phyloP scores from a whole-genome alignment of 2,113 vertebrate species.

The Phylloscopus trochilus region DNA sequence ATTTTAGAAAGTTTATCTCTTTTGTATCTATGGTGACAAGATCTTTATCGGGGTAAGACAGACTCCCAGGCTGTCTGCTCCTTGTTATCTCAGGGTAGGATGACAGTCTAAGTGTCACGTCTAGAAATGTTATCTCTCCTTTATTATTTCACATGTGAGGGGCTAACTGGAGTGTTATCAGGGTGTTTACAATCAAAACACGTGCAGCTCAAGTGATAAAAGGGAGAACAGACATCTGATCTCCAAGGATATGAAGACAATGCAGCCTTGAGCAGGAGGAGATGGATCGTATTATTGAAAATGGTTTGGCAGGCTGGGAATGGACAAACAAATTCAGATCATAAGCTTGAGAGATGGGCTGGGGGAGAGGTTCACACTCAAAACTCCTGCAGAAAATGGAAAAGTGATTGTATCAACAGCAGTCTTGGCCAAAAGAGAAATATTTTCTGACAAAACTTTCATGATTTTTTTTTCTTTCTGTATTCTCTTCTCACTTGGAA shows the following conservation, averaged over 20 bases:
- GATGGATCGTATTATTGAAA: slow-evolving; percentile 65
- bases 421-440: slow-evolving; percentile 55
- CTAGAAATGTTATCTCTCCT: slow-evolving; percentile 64
- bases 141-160: slow-evolving; percentile 71
- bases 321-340: slow-evolving; percentile 56
- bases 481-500: slow-evolving; percentile 3
- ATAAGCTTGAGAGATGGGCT: slow-evolving; percentile 38
- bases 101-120: slow-evolving; percentile 47
- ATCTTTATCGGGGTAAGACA: slow-evolving; percentile 60
- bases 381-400: slow-evolving; percentile 4
- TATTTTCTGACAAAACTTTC: slow-evolving; percentile 55
- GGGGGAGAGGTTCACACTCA: not conserved
- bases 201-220: slow-evolving; percentile 66
- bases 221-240: slow-evolving; percentile 58
- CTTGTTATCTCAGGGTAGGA: slow-evolving; percentile 61
- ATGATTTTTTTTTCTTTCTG: not conserved
- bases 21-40: slow-evolving; percentile 68
- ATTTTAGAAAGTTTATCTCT: slow-evolving; percentile 72
- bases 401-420: slow-evolving; percentile 22
- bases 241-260: slow-evolving; percentile 72
- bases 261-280: slow-evolving; percentile 53
- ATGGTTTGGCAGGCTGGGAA: slow-evolving; percentile 62
- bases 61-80: slow-evolving; percentile 22
- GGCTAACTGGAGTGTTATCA: slow-evolving; percentile 64
- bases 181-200: slow-evolving; percentile 68